Evolutionary conservation across 1,140 invertebrate species (phyloP).

Genomic region (Drosophila kanapiae): DNA sequence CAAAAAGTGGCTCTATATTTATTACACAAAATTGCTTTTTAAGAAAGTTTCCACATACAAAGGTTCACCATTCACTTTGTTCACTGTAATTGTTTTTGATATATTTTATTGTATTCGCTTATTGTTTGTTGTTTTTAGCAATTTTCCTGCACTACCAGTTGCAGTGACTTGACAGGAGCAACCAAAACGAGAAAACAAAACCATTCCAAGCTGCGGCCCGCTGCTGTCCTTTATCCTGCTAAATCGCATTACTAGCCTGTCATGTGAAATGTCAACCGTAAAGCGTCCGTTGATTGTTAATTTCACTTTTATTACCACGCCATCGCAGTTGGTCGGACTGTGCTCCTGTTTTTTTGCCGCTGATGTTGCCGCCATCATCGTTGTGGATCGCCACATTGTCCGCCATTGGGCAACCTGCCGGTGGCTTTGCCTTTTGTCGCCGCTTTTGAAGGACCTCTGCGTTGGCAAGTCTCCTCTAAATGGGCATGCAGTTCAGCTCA

Average conservation of each 20-base stretch:
- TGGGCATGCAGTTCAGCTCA: conserved; percentile 31
- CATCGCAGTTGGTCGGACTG: conserved; percentile 9
- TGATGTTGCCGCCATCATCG: conserved; percentile 27
- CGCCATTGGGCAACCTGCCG: conserved; percentile 61
- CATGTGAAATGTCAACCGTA: conserved; percentile 85
- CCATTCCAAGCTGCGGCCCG: conserved; percentile 32
- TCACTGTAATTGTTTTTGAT: conserved; percentile 40
- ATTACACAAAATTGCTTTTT: neutral
- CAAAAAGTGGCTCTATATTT: neutral
- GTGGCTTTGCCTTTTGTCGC: conserved; percentile 54
- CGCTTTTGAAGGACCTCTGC: conserved; percentile 45
- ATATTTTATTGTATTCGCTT: neutral
- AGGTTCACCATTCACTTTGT: neutral
- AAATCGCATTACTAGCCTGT: conserved; percentile 85
- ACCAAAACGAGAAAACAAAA: conserved; percentile 11
- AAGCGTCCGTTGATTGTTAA: conserved; percentile 85
- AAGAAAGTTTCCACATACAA: neutral
- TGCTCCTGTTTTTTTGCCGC: conserved; percentile 14
- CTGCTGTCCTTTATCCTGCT: conserved; percentile 81
- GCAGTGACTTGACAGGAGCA: conserved; percentile 6
- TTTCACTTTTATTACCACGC: conserved; percentile 80
- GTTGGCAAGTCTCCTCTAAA: conserved; percentile 46
- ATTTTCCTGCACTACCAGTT: conserved; percentile 30
- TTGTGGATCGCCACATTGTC: conserved; percentile 45
- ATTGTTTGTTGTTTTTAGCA: conserved; percentile 1